Evolutionary conservation across 2,113 vertebrate species (phyloP), one percentile per base, ranked within the genome.

Genomic region (Paradoxurus hermaphroditus): DNA sequence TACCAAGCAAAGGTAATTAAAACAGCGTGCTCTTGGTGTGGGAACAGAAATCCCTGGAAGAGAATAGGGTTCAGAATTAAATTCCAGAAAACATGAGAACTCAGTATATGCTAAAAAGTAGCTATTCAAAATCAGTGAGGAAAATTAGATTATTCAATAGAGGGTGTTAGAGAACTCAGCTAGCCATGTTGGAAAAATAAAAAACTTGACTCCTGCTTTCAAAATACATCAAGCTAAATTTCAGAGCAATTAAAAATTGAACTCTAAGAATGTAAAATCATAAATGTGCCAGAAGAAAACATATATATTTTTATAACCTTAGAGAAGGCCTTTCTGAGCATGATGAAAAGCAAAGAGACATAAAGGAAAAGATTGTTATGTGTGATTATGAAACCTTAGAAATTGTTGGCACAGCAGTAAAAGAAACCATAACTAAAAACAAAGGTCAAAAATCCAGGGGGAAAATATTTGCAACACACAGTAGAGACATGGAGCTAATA

Each of bases 381-480:
- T 79, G 29, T 89, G 78, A 92, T 92, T 56, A 83, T 79, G 36
- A 16, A 82, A 85, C 51, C 73, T 93, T 77, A 70, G 12, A 91
- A 77, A 77, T 53, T 70, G 34, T 83, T 92, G 59, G 31, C 84
- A 94, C 65, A 68, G 79, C 59, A 88, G 31, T 68, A 85, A 86
- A 81, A 34, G 51, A 96, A 88, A 39, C 21, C 25, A 68, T 91
- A 90, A 86, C 56, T 46, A 91, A 93, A 67, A 75, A 79, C 67
- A 94, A 97, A 97, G 85, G 82, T 96, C 46, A 39, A 11, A 63
- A 72, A 91, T 65, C 23, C 44, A 62, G 73, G 5, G 56, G 84
- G 5, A 3, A 82, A 84, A 67, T 87, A 93, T 53, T 92, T 94
- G 51, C 51, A 75, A 62, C 21, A 70, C 21, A 63, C 53, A 82